Percentiles rank a stretch among this genome's conserved stretches.
These are phyloP conservation scores for Perizoma affinitatum DNA, from an alignment of 2,888 invertebrate species.

Conservation along the genomic window DNA sequence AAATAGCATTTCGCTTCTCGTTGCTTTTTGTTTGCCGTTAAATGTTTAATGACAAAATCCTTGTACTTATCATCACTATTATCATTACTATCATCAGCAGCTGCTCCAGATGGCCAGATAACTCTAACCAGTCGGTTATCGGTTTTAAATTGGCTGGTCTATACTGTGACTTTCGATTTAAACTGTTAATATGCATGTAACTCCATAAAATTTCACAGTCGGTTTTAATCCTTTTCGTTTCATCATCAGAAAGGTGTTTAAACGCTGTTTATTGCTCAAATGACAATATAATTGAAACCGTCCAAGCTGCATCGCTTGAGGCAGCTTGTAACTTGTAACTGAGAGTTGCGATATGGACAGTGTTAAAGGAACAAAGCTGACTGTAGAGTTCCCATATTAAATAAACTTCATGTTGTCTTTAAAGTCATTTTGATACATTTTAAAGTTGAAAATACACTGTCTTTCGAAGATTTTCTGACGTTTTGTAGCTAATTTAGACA, in stretches of 20 bases:
- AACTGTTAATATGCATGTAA: no score
- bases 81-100: no score
- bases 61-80: no score
- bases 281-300: constrained; percentile 46
- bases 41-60: no score
- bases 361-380: constrained; percentile 7
- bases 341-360: constrained; percentile 43
- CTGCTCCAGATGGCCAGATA: no score
- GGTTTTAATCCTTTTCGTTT: constrained; percentile 9
- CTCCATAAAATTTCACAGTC: neutral
- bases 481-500: no score
- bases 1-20: no score
- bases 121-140: no score
- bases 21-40: no score
- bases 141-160: no score
- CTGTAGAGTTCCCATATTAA: constrained; percentile 1
- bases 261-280: constrained; percentile 39
- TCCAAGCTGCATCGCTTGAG: constrained; percentile 41
- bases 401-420: neutral
- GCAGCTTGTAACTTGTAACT: constrained; percentile 45
- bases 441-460: neutral
- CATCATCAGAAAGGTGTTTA: constrained; percentile 32
- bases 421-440: neutral
- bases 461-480: no score
- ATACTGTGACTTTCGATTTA: no score